These are phyloP conservation scores for Pholis gunnellus DNA, from an alignment of 2,113 vertebrate species.

Conservation along the genomic window DNA sequence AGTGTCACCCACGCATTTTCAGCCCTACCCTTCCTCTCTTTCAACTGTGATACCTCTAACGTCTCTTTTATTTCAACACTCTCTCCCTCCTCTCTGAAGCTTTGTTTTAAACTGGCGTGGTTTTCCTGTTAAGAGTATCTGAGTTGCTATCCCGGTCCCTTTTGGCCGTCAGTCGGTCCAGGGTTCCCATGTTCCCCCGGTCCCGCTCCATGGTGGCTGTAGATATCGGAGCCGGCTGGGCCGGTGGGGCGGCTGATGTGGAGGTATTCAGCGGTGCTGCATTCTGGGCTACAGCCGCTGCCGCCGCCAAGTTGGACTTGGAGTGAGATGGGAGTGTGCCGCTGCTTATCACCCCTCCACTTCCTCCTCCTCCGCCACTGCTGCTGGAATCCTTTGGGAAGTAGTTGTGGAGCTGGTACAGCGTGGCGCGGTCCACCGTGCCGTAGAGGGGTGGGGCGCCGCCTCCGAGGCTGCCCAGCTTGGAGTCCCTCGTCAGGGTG, in stretches of 20 bases:
- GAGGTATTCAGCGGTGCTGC: slow-evolving; percentile 83
- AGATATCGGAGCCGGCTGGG: slow-evolving; percentile 75
- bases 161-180: slow-evolving; percentile 81
- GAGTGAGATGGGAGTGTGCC: slow-evolving; percentile 84
- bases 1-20: slow-evolving; percentile 39
- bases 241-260: slow-evolving; percentile 79
- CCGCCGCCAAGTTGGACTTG: slow-evolving; percentile 83
- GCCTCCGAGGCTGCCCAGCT: slow-evolving; percentile 84
- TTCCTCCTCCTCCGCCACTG: slow-evolving; percentile 53
- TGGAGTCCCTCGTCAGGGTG: slow-evolving; percentile 89
- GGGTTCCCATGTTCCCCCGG: slow-evolving; percentile 79
- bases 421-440: slow-evolving; percentile 86
- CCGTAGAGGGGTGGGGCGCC: slow-evolving; percentile 82
- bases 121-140: slow-evolving; percentile 94
- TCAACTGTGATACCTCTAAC: background rate
- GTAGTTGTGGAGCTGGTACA: slow-evolving; percentile 93
- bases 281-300: slow-evolving; percentile 73
- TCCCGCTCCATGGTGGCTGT: slow-evolving; percentile 86
- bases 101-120: slow-evolving; percentile 86
- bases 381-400: slow-evolving; percentile 87
- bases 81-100: background rate
- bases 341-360: slow-evolving; percentile 70
- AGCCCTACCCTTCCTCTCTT: slow-evolving; percentile 28
- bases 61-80: background rate
- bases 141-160: slow-evolving; percentile 88